These are phyloP conservation scores for Poeciliopsis retropinna DNA, from an alignment of 2,113 vertebrate genomes.

Conservation along the genomic window DNA sequence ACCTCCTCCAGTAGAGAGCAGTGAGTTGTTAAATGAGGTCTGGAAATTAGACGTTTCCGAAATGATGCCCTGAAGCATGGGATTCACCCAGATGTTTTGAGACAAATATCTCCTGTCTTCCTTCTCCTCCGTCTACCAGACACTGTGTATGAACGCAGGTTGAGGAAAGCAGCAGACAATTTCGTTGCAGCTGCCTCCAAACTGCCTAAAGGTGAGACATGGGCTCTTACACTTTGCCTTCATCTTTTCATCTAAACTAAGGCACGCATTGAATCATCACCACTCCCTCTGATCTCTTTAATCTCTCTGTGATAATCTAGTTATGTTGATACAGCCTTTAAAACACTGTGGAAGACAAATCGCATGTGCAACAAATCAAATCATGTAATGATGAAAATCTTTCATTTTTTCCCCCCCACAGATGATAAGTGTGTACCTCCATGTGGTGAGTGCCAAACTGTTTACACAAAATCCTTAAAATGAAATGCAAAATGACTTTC, in stretches of 20 bases:
- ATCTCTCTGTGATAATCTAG: conserved; percentile 43
- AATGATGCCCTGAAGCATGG: conserved; percentile 53
- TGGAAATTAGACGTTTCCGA: conserved; percentile 43
- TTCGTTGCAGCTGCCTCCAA: conserved; percentile 75
- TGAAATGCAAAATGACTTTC: not conserved
- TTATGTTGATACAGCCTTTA: conserved; percentile 48
- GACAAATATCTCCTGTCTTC: conserved; percentile 55
- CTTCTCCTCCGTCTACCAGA: conserved; percentile 65
- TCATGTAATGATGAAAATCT: not conserved
- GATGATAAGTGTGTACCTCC: conserved; percentile 75
- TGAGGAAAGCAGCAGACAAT: conserved; percentile 74
- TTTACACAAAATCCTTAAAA: not conserved
- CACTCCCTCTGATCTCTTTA: conserved; percentile 54
- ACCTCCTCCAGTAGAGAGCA: conserved; percentile 19
- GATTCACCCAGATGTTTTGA: conserved; percentile 49
- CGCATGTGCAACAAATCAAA: conserved; percentile 3
- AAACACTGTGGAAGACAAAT: conserved; percentile 15
- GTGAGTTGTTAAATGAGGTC: conserved; percentile 35
- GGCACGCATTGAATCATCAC: conserved; percentile 56
- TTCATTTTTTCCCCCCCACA: conserved; percentile 47
- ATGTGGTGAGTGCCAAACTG: conserved; percentile 71
- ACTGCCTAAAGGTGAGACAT: conserved; percentile 80
- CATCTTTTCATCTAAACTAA: conserved; percentile 60
- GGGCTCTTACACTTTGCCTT: conserved; percentile 42
- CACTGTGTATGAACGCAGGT: conserved; percentile 65